Conservation (phyloP, 1,140 invertebrate species). For the Drosophila orosa region DNA sequence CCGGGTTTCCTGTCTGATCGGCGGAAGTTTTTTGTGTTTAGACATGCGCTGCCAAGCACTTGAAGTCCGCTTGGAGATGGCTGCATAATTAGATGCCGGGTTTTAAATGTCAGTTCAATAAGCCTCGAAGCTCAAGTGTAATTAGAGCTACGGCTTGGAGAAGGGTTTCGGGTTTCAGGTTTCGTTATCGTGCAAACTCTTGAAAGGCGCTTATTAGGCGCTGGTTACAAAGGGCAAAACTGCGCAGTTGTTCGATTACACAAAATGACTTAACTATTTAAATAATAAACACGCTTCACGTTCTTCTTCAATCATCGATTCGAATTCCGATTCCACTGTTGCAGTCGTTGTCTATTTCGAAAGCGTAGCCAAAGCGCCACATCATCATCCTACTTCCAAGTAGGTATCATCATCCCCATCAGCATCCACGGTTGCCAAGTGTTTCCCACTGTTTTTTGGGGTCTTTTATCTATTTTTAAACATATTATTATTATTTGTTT, state of each 20-base stretch:
- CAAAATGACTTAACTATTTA: conserved; percentile 65
- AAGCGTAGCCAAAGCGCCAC: conserved; percentile 42
- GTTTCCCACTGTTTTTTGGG: conserved; percentile 37
- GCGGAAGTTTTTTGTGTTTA: conserved; percentile 69
- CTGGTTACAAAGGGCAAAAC: conserved; percentile 54
- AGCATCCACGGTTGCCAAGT: conserved; percentile 21
- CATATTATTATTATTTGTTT: conserved; percentile 26
- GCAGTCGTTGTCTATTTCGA: conserved; percentile 25
- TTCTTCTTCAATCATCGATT: conserved; percentile 31
- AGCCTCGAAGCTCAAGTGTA: conserved; percentile 27
- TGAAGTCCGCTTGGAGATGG: conserved; percentile 40
- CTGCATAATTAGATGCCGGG: conserved; percentile 73
- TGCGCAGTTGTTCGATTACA: conserved; percentile 68
- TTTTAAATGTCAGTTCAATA: conserved; percentile 62
- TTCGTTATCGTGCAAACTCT: conserved; percentile 29
- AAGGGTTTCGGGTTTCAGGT: conserved; percentile 14
- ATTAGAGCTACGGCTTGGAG: conserved; percentile 21
- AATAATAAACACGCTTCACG: conserved; percentile 69
- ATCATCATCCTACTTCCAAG: conserved; percentile 23
- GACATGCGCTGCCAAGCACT: conserved; percentile 60
- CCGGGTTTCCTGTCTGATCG: conserved; percentile 70
- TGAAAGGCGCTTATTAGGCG: conserved; percentile 34
- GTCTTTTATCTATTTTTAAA: conserved; percentile 44
- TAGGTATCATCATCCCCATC: conserved; percentile 18
- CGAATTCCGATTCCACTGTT: conserved; percentile 25